Evolutionary conservation across 2,113 vertebrate genomes (phyloP).

Genomic region (Eurystomus gularis): DNA sequence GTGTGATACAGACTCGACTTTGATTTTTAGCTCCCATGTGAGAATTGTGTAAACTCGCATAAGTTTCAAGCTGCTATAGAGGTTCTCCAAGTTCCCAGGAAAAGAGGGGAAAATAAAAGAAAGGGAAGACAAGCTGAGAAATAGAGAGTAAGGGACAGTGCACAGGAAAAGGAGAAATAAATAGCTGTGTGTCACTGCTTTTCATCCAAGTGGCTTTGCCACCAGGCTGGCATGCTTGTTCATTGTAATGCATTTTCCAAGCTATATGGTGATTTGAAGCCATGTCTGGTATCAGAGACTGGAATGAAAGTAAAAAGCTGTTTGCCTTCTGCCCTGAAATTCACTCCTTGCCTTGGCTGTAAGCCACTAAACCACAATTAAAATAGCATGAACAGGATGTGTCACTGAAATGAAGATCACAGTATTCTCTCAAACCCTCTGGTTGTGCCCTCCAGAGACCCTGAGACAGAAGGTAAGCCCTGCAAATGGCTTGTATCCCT

Average conservation of each 20-base stretch:
- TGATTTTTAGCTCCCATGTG: background rate
- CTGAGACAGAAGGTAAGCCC: background rate
- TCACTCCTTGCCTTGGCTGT: slow-evolving; percentile 10
- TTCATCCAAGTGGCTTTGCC: background rate
- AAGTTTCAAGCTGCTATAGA: background rate
- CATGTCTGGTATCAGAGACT: background rate
- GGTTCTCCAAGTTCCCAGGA: background rate
- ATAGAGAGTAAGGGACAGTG: background rate
- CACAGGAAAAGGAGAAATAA: background rate
- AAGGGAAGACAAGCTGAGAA: background rate
- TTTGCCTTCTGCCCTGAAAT: slow-evolving; percentile 33
- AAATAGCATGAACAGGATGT: slow-evolving; percentile 19
- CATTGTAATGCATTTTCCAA: background rate
- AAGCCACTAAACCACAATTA: slow-evolving; percentile 40
- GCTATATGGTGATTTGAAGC: slow-evolving; percentile 7
- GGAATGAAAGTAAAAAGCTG: background rate
- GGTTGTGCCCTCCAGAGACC: background rate
- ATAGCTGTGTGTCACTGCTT: background rate
- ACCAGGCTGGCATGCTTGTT: background rate
- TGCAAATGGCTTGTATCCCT: background rate
- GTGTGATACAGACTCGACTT: background rate
- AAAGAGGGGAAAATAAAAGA: background rate
- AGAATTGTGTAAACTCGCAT: background rate
- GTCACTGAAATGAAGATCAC: slow-evolving; percentile 25
- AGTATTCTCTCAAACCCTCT: background rate